Evolutionary conservation across 1,140 invertebrate genomes (phyloP).

Genomic region (Lepidostoma basale): DNA sequence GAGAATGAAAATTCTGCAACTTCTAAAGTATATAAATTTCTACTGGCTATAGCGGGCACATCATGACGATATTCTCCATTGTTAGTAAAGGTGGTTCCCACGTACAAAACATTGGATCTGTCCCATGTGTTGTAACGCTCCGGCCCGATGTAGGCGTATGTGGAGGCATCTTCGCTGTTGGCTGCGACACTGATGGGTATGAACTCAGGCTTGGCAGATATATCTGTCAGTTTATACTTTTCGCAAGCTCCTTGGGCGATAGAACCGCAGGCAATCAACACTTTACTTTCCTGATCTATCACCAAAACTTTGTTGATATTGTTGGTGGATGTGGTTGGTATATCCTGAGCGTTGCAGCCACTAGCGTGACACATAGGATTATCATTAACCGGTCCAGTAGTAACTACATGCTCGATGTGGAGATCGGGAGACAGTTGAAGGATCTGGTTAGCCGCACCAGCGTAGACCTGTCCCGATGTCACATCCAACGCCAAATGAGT

Average conservation of each 20-base stretch:
- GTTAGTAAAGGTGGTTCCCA: constrained; percentile 93
- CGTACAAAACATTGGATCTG: constrained; percentile 84
- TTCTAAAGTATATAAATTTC: constrained; percentile 77
- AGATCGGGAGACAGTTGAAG: constrained; percentile 80
- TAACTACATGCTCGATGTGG: constrained; percentile 69
- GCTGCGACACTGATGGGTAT: constrained; percentile 83
- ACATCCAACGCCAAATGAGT: constrained; percentile 62
- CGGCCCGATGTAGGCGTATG: constrained; percentile 93
- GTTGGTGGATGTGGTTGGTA: constrained; percentile 72
- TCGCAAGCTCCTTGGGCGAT: constrained; percentile 86
- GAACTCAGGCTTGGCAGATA: constrained; percentile 76
- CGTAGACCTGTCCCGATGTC: constrained; percentile 70
- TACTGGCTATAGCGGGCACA: constrained; percentile 90
- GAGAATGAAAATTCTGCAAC: constrained; percentile 85
- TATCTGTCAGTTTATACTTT: constrained; percentile 83
- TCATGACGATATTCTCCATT: constrained; percentile 91
- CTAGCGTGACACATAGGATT: constrained; percentile 86
- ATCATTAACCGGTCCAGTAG: constrained; percentile 78
- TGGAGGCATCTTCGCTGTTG: constrained; percentile 89
- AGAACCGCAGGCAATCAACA: constrained; percentile 87
- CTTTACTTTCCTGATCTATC: constrained; percentile 79
- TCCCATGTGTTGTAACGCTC: constrained; percentile 81
- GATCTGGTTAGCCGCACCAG: constrained; percentile 84
- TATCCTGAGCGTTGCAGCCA: constrained; percentile 73
- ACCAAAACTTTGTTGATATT: constrained; percentile 93